Evolutionary conservation across 2,113 vertebrate genomes (phyloP), one percentile per base, ranked within the genome.

Genomic region (Dipodomys merriami): DNA sequence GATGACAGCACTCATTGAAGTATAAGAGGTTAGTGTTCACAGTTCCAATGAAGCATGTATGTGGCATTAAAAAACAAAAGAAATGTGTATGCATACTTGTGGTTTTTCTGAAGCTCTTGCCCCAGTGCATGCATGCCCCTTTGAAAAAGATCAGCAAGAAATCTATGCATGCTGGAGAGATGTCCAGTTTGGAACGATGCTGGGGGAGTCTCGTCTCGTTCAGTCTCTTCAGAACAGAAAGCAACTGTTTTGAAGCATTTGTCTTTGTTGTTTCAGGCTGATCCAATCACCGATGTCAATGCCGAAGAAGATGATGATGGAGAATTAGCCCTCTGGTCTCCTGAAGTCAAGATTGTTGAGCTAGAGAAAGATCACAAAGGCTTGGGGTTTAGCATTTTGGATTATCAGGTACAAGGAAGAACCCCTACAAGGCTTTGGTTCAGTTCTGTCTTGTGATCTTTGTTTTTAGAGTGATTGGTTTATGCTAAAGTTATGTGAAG

Each of bases 341-440:
- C 98, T 44, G 98, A 99, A 49, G 97, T 99, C 95, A 98, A 98
- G 95, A 85, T 98, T 93, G 94, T 99, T 92, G 97, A 99, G 95
- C 98, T 99, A 83, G 97, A 98, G 83, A 99, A 99, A 94, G 98
- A 98, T 91, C 98, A 97, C 46, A 98, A 98, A 94, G 99, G 99
- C 68, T 98, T 99, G 29, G 99, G 99, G 95, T 99, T 99, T 98
- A 99, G 99, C 98, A 99, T 99, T 97, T 98, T 99, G 79, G 99
- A 99, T 95, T 99, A 99, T 94, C 99, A 99, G 99, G 99, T 99
- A 98, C 87, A 62, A 4, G 53, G 53, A 5, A 57, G 90, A 94
- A 91, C 83, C 23, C 33, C 25, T n/a, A 3, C 15, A 69, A 20
- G 78, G 1, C 5, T n/a, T 57, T 39, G 57, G 10, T 20, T 35